phyloP scores from a whole-genome alignment of 2,888 invertebrate species.

The Nephrotoma guestfalica region DNA sequence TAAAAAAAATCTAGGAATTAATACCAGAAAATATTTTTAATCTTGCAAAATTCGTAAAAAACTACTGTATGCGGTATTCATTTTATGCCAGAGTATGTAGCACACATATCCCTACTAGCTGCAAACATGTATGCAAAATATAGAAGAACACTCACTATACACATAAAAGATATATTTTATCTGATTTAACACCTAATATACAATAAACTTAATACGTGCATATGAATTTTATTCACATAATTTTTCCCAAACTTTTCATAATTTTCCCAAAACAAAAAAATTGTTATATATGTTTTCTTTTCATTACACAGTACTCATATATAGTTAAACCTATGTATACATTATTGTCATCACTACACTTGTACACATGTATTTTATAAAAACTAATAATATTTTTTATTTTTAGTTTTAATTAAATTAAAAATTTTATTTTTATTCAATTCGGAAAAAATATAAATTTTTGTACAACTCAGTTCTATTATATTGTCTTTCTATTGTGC shows the following conservation, averaged over 20 bases:
- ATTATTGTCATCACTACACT: background rate
- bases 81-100: background rate
- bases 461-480: background rate
- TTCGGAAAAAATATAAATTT: background rate
- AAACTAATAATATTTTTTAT: background rate
- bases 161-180: constrained; percentile 20
- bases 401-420: background rate
- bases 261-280: background rate
- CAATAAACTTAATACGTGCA: constrained; percentile 31
- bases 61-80: constrained; percentile 1
- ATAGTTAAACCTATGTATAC: background rate
- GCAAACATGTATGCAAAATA: background rate
- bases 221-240: constrained; percentile 3
- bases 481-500: background rate
- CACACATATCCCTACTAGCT: background rate
- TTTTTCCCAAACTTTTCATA: background rate
- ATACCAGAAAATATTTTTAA: background rate
- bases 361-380: background rate
- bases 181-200: constrained; percentile 38
- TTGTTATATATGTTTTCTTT: background rate
- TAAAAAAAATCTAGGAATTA: background rate
- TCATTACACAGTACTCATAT: background rate
- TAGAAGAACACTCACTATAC: background rate
- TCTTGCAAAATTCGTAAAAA: background rate
- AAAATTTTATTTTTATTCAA: background rate